Evolutionary conservation across 2,888 invertebrate species (phyloP).

Genomic region (Aquatica leii): DNA sequence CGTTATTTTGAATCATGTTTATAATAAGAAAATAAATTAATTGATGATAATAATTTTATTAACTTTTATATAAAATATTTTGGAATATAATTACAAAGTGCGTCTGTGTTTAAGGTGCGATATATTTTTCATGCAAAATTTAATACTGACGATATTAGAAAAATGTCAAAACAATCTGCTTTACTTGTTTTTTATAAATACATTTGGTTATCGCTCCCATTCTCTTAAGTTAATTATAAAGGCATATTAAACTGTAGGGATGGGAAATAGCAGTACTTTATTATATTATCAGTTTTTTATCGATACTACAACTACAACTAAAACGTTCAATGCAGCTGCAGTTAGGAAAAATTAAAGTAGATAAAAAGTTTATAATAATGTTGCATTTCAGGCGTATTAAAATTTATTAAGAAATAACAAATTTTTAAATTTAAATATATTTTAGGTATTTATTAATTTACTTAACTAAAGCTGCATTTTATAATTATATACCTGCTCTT

Average conservation of each 20-base stretch:
- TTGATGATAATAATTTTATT: no score
- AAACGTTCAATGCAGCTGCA: not conserved
- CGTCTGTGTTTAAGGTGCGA: constrained; percentile 54
- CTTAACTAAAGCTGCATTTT: constrained; percentile 3
- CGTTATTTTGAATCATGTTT: no score
- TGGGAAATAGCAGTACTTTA: constrained; percentile 35
- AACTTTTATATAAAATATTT: constrained; percentile 54
- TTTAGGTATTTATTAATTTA: not conserved
- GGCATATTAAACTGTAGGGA: constrained; percentile 42
- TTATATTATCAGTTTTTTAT: constrained; percentile 9
- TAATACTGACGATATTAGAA: constrained; percentile 37
- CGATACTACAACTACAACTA: not conserved
- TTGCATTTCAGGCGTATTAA: not conserved
- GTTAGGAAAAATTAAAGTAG: not conserved
- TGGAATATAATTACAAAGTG: constrained; percentile 51
- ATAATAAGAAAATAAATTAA: no score
- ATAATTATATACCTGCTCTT: not conserved
- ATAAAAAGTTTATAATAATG: not conserved
- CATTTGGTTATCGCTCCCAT: constrained; percentile 18
- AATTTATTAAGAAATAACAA: not conserved
- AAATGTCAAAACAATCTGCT: constrained; percentile 29
- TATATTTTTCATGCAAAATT: constrained; percentile 43
- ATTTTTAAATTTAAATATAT: not conserved
- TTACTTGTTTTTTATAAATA: constrained; percentile 26
- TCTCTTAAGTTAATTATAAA: constrained; percentile 33